Evolutionary conservation across 2,888 invertebrate genomes (phyloP), one percentile per base, ranked within the genome.

Genomic region (Isoperla grammatica): DNA sequence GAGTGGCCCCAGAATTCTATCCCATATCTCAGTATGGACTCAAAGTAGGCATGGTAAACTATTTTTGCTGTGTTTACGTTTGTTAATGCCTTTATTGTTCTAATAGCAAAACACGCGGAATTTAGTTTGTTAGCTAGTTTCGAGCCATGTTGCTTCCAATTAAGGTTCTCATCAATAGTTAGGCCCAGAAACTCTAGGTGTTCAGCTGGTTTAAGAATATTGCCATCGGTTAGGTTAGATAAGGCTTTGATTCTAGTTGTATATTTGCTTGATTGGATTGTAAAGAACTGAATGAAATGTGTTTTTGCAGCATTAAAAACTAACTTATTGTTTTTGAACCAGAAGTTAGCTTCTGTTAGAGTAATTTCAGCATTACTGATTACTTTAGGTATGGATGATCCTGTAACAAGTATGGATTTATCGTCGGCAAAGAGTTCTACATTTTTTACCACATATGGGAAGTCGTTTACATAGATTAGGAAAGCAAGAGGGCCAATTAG

Each of bases 381-480:
- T n/a, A n/a, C n/a, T n/a, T n/a, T n/a, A n/a, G n/a, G n/a, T n/a
- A n/a, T n/a, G n/a, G n/a, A n/a, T n/a, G n/a, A n/a, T n/a, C n/a
- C n/a, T n/a, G n/a, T n/a, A n/a, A n/a, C n/a, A n/a, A n/a, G n/a
- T n/a, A n/a, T n/a, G n/a, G n/a, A n/a, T n/a, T n/a, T 35, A 11
- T 40, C 50, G 5, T 40, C n/a, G 15, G 39, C 55, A 45, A 56
- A 29, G 8, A 60, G 19, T 6, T 20, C 19, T 29, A 56, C 48
- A 4, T 17, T 56, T 11, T 17, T 12, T 6, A 17, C 9, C 1
- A 19, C 9, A 9, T 29, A 11, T 13, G 42, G 45, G 15, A 60
- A 46, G 43, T 53, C 53, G 22, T 56, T 60, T 11, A 60, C 20
- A 56, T 46, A 60, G 17, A 56, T 55, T 15, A 19, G 46, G 20